Conservation (phyloP, 2,888 invertebrate genomes). For the Linnaemya tessellans region DNA sequence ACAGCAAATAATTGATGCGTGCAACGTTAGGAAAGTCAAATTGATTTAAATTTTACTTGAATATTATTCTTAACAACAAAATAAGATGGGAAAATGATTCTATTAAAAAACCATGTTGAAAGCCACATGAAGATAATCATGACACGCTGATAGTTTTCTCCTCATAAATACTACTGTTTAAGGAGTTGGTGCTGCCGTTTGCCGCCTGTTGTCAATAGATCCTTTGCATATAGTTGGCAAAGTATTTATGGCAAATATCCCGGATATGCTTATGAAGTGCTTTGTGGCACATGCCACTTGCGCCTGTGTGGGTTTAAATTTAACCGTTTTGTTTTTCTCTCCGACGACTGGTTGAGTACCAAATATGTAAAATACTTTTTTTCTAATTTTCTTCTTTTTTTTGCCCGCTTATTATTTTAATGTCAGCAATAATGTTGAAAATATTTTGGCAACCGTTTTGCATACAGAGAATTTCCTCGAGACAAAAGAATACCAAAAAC, state of each 20-base stretch:
- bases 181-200: neutral
- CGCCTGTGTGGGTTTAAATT: neutral
- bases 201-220: slow-evolving; percentile 6
- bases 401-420: neutral
- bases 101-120: slow-evolving; percentile 19
- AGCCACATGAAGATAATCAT: slow-evolving; percentile 57
- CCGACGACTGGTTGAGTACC: neutral
- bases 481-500: neutral
- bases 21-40: slow-evolving; percentile 26
- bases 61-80: slow-evolving; percentile 8
- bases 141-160: slow-evolving; percentile 32
- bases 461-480: neutral
- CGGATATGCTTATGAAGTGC: neutral
- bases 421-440: neutral
- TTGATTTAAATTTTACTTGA: slow-evolving; percentile 63
- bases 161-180: slow-evolving; percentile 1
- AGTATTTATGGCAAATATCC: neutral
- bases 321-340: neutral
- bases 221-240: slow-evolving; percentile 11
- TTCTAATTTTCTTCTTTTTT: neutral
- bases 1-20: slow-evolving; percentile 4
- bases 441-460: neutral
- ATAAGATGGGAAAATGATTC: neutral
- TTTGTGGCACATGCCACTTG: neutral
- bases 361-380: neutral